Evolutionary conservation across 2,797 vertebrate genomes (phyloP).

Genomic region (Sphenopsis melanotis): DNA sequence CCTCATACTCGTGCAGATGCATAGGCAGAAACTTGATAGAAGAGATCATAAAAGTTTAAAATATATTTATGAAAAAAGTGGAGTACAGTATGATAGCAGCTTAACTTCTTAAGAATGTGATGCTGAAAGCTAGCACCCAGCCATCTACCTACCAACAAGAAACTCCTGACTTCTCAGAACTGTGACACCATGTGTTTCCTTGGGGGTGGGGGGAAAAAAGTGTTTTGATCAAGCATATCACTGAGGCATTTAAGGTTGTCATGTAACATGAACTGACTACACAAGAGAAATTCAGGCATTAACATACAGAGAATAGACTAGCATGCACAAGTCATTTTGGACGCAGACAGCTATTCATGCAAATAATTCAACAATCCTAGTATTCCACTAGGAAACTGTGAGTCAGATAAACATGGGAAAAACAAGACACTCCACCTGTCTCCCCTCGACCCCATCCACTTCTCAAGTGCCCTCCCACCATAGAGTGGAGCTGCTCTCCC

Average conservation of each 20-base stretch:
- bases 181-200: not conserved
- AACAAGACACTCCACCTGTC: not conserved
- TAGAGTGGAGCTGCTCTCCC: not conserved
- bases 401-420: not conserved
- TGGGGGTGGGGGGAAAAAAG: accelerated
- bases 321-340: not conserved
- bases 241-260: not conserved
- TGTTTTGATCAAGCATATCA: not conserved
- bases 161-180: not conserved
- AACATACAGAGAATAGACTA: not conserved
- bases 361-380: not conserved
- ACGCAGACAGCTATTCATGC: not conserved
- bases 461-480: accelerated
- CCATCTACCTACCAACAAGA: not conserved
- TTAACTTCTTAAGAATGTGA: not conserved
- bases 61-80: not conserved
- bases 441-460: not conserved
- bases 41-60: not conserved
- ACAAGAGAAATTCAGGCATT: not conserved
- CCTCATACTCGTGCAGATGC: not conserved
- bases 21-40: not conserved
- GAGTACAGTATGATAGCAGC: not conserved
- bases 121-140: not conserved
- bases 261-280: not conserved
- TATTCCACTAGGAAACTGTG: not conserved